Evolutionary conservation across 2,113 vertebrate genomes (phyloP), one percentile per base, ranked within the genome.

Genomic region (Hipposideros armiger): DNA sequence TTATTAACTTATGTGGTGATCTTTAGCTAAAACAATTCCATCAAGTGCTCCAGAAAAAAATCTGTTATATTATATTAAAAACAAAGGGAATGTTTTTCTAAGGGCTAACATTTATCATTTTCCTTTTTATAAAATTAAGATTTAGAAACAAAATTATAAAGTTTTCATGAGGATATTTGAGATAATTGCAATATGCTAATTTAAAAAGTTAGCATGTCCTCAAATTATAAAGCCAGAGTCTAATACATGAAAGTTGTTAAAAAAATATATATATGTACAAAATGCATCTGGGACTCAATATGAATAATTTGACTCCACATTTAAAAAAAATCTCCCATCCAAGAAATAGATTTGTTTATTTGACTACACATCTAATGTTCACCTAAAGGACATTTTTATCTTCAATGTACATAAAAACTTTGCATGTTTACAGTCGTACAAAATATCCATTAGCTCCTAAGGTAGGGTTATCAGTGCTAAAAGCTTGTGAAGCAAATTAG

Each of bases 401-500:
- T 98, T 24, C 50, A 66, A 0, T 67, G 42, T 82, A 95, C 16
- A 42, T 97, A 66, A 97, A 95, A 42, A 96, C 10, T 78, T 87
- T 96, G 19, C 76, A 86, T 97, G 85, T 96, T 98, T 92, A 54
- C 40, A 70, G 13, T 76, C 96, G 97, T 58, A 97, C 60, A 96
- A 97, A 97, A 90, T 11, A 97, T 0, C 85, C 95, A 97, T 98
- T 97, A 96, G 77, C 87, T 95, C 84, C 52, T 62, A 97, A 93
- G 78, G 94, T 22, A 11, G 5, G 54, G 28, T 87, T 97, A 96
- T 97, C 95, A 97, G 85, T 94, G 32, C 80, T 97, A 97, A 98
- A 98, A 98, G 94, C 94, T 96, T 97, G 84, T 52, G 84, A 96
- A 96, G 80, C 81, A 97, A 98, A 98, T 98, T 93, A 93, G 36